phyloP scores from a whole-genome alignment of 2,113 vertebrate genomes.

The Heloderma charlesbogerti region DNA sequence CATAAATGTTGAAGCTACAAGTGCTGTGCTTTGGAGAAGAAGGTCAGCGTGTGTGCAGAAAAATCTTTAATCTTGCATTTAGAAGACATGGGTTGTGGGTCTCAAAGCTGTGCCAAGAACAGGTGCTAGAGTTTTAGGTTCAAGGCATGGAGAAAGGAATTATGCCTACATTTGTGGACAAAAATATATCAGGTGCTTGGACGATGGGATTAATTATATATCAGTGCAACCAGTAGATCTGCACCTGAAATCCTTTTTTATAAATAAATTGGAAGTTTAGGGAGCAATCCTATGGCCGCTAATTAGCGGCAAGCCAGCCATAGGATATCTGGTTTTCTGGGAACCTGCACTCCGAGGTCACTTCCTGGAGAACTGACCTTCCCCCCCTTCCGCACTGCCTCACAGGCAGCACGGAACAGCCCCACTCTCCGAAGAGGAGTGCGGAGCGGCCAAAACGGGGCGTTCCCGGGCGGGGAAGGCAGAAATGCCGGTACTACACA shows the following conservation, averaged over 20 bases:
- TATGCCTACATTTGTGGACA: not conserved
- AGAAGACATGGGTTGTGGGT: not conserved
- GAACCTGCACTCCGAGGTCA: too few relatives aligned
- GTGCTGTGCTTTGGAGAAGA: conserved; percentile 22
- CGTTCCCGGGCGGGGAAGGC: too few relatives aligned
- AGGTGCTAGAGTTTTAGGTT: conserved; percentile 32
- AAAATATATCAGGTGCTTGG: conserved; percentile 33
- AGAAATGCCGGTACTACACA: too few relatives aligned
- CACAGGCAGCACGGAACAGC: too few relatives aligned
- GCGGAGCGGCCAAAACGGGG: too few relatives aligned
- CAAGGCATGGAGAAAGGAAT: conserved; percentile 41
- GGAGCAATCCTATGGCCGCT: too few relatives aligned
- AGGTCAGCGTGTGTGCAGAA: conserved; percentile 34
- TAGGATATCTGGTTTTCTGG: too few relatives aligned
- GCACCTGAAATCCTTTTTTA: not conserved
- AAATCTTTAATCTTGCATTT: conserved; percentile 45
- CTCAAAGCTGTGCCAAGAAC: conserved; percentile 42
- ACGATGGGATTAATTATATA: conserved; percentile 61
- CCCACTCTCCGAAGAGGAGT: too few relatives aligned
- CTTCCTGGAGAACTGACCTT: too few relatives aligned
- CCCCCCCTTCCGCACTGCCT: too few relatives aligned
- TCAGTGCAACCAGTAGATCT: conserved; percentile 26
- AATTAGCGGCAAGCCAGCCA: too few relatives aligned
- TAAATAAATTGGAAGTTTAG: not conserved
- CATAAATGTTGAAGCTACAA: not conserved